Evolutionary conservation across 2,888 invertebrate genomes (phyloP).

Genomic region (Drosophila percnosoma): DNA sequence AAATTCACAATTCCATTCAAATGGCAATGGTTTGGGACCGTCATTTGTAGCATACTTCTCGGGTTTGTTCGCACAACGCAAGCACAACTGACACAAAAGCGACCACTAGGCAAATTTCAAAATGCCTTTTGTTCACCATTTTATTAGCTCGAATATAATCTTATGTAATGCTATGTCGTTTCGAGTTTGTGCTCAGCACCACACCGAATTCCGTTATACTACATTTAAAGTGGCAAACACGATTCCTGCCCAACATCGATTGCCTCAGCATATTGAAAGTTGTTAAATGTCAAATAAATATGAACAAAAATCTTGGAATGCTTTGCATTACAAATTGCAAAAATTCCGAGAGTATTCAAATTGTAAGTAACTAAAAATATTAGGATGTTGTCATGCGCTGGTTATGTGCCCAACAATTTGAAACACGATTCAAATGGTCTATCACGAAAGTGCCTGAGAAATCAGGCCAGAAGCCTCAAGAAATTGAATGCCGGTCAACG

Average conservation of each 20-base stretch:
- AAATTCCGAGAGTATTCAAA: neutral
- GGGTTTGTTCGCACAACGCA: constrained; percentile 14
- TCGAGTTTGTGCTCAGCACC: neutral
- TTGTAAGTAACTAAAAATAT: neutral
- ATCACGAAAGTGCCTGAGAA: neutral
- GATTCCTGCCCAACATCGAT: neutral
- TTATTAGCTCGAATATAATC: constrained; percentile 54
- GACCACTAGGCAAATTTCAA: constrained; percentile 24
- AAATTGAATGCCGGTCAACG: neutral
- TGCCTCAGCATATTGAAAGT: neutral
- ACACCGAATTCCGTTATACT: constrained; percentile 7
- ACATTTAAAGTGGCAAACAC: neutral
- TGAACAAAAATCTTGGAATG: neutral
- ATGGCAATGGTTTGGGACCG: constrained; percentile 7
- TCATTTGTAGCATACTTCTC: constrained; percentile 37
- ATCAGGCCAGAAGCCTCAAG: neutral
- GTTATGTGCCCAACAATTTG: constrained; percentile 9
- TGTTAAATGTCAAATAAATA: neutral
- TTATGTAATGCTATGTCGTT: constrained; percentile 29
- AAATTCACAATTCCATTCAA: constrained; percentile 16
- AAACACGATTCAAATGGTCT: neutral
- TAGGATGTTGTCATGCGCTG: constrained; percentile 6
- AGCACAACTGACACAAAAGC: constrained; percentile 18
- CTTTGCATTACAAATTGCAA: neutral
- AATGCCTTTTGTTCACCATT: constrained; percentile 48